phyloP scores from a whole-genome alignment of 1,140 invertebrate genomes.

The Campoletis sonorensis region DNA sequence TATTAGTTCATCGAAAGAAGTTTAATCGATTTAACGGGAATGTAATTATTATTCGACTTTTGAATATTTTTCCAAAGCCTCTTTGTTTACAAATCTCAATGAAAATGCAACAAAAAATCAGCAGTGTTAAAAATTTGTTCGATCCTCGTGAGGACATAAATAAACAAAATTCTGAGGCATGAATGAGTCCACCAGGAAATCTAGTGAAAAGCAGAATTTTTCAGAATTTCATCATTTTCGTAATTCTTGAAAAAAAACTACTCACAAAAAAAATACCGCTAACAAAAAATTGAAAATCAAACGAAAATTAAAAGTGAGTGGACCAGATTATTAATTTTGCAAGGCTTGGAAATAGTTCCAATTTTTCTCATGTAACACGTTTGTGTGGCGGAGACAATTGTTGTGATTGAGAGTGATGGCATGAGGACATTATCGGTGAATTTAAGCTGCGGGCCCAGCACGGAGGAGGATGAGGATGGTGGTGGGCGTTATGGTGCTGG shows the following conservation, averaged over 20 bases:
- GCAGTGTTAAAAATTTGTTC: no score
- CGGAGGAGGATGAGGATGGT: constrained; percentile 76
- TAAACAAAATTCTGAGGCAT: no score
- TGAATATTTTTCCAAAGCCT: no score
- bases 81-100: no score
- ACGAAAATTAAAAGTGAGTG: not conserved
- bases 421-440: constrained; percentile 73
- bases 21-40: no score
- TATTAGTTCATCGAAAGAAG: no score
- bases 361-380: not conserved
- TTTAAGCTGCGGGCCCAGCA: constrained; percentile 70
- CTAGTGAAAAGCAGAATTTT: no score
- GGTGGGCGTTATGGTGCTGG: constrained; percentile 74
- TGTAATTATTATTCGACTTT: no score
- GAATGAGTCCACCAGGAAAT: no score
- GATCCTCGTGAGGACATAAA: no score
- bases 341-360: not conserved
- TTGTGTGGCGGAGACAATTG: constrained; percentile 53
- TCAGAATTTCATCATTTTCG: no score
- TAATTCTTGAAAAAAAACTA: not conserved
- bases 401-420: constrained; percentile 68
- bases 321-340: not conserved
- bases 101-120: no score
- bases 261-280: not conserved
- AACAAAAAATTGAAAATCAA: not conserved